These are phyloP conservation scores for Taeniopygia guttata DNA, from an alignment of 2,797 vertebrate genomes.

Conservation along the genomic window DNA sequence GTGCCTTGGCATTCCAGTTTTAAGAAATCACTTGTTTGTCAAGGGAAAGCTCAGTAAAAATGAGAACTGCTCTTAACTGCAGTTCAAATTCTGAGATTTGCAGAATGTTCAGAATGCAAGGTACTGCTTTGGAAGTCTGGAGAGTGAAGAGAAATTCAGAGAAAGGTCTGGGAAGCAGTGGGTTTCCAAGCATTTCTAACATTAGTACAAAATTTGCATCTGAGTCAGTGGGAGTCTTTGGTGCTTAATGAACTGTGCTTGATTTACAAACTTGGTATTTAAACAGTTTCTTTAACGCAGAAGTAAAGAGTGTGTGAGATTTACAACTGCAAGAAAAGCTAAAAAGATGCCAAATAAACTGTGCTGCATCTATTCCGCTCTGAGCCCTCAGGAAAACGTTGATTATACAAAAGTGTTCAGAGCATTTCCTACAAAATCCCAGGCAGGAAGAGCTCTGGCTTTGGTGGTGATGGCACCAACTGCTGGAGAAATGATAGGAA, in stretches of 20 bases:
- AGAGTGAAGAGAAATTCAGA: not conserved
- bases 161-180: not conserved
- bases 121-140: not conserved
- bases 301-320: not conserved
- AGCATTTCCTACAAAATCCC: not conserved
- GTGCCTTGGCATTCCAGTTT: not conserved
- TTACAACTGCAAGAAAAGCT: not conserved
- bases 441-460: not conserved
- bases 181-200: not conserved
- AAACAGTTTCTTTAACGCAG: not conserved
- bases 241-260: conserved; percentile 29
- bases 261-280: conserved; percentile 27
- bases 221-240: conserved; percentile 35
- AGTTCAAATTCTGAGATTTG: not conserved
- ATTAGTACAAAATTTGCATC: conserved; percentile 15
- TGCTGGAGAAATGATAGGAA: not conserved
- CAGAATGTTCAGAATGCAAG: not conserved
- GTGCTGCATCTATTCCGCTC: accelerated
- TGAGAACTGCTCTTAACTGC: not conserved
- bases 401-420: not conserved
- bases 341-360: not conserved
- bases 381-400: not conserved
- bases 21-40: not conserved
- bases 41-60: not conserved
- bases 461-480: not conserved